phyloP scores from a whole-genome alignment of 2,113 vertebrate genomes.

The Mystacornis crossleyi region DNA sequence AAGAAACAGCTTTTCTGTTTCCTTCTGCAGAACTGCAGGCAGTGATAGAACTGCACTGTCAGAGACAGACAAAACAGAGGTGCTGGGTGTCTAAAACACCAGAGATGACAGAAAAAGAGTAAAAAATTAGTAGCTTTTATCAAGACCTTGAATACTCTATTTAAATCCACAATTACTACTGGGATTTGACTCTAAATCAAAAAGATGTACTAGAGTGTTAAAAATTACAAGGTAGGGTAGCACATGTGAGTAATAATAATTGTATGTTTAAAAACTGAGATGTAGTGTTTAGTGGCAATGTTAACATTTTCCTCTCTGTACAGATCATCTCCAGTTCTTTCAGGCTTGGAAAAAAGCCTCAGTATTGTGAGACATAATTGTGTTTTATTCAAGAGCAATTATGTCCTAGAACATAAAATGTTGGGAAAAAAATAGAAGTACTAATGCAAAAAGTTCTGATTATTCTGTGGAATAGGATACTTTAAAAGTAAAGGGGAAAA shows the following conservation, averaged over 20 bases:
- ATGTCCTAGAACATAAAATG: neutral
- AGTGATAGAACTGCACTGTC: neutral
- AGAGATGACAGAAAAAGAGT: neutral
- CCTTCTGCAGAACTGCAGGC: neutral
- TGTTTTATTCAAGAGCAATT: neutral
- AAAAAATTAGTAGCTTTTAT: neutral
- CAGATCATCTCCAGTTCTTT: neutral
- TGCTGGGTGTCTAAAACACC: neutral
- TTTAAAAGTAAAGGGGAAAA: neutral
- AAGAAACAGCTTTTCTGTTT: neutral
- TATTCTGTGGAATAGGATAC: neutral
- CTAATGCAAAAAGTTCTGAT: neutral
- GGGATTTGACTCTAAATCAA: neutral
- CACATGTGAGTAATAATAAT: neutral
- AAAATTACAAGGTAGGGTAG: neutral
- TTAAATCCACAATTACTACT: neutral
- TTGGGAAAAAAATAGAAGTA: neutral
- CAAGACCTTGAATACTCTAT: neutral
- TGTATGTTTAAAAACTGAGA: neutral
- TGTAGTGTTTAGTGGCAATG: neutral
- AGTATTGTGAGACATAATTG: neutral
- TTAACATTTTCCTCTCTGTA: neutral
- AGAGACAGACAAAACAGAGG: neutral
- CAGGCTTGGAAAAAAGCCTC: neutral
- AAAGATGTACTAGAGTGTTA: neutral